Base-by-base conservation (phyloP, 1,140 invertebrate species). In the Apocrypta bakeri region DNA sequence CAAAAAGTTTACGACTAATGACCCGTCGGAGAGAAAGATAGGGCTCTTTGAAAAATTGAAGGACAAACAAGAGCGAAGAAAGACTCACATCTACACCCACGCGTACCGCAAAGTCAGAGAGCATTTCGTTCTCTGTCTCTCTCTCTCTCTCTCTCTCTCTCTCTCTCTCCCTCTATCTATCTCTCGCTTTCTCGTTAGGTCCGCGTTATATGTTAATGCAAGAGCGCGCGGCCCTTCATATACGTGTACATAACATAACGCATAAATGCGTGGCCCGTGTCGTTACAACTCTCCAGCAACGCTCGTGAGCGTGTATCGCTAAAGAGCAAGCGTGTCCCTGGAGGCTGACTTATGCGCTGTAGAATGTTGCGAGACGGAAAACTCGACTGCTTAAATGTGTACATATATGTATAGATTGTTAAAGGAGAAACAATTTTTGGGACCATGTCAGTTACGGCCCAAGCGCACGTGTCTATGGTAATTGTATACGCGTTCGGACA, bases 381-480 rank as follows among this genome's bases (percentile, higher is more conserved):
- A 68, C 33, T 25, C 75, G 11, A 3, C 25, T 27, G 64, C 9
- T 27, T 14, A 29, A 56, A 8, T 68, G 14, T 4, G 14, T 17
- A 17, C 14, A 17, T 56, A n/a, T 7, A 17, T 17, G 42, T 48
- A 72, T 24, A 71, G 29, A 68, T 68, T 66, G 31, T 68, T 31
- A 8, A 33, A 31, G 25, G n/a, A 25, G 40, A 27, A 74, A 74
- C 37, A 25, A 29, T 81, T 74, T 81, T 63, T n/a, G 42, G 69
- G 42, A 3, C 40, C 48, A 4, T 29, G 17, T 56, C 27, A 31
- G 74, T 37, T 40, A 21, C 17, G 21, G 14, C 33, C 21, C n/a
- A 48, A 48, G 17, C 61, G 27, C 64, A 8, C 78, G 79, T 66
- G 79, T 81, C 72, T 81, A 81, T 75, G 61, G 56, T 81, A 81